phyloP scores from a whole-genome alignment of 1,140 invertebrate genomes.

The Penaeus vannamei region DNA sequence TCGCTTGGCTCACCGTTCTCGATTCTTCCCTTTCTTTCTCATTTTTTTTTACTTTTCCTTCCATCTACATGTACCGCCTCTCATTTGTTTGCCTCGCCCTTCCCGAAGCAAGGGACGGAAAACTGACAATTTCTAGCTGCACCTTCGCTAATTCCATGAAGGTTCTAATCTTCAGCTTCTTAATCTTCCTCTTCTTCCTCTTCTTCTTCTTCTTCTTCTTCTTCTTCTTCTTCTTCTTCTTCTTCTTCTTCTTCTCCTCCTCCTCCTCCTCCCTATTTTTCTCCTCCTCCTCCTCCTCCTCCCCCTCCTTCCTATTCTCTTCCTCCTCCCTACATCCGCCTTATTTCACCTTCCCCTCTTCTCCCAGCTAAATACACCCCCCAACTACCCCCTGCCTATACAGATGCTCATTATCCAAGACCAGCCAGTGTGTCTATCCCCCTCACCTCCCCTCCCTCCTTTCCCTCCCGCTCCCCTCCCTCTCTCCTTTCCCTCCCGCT shows the following conservation, averaged over 20 bases:
- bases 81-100: too few relatives aligned
- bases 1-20: neutral
- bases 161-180: too few relatives aligned
- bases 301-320: neutral
- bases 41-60: neutral
- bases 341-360: neutral
- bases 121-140: too few relatives aligned
- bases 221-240: too few relatives aligned
- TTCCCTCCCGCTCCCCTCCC: neutral
- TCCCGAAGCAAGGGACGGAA: too few relatives aligned
- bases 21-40: neutral
- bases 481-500: neutral
- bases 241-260: too few relatives aligned
- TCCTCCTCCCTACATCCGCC: neutral
- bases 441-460: neutral
- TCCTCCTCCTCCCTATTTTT: neutral
- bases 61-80: neutral
- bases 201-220: too few relatives aligned
- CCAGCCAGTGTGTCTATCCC: neutral
- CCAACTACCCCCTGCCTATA: neutral
- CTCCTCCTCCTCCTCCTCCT: neutral
- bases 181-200: too few relatives aligned
- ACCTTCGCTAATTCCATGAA: too few relatives aligned
- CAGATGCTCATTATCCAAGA: conserved; percentile 10
- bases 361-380: neutral